phyloP scores from a whole-genome alignment of 23 tunicate genomes.

The Styela clava region DNA sequence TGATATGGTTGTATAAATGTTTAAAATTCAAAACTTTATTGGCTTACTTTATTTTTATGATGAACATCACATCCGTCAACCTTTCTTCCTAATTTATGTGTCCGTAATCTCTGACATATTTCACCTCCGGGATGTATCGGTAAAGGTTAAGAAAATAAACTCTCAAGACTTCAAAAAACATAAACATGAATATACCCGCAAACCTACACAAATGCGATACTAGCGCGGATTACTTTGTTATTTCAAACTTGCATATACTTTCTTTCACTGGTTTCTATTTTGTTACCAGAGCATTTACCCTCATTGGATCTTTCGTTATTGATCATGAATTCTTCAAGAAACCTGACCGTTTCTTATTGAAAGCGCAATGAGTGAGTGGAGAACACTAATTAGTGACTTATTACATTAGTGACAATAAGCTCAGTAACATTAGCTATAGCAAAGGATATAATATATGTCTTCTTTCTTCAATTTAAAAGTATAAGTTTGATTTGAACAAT shows the following conservation, averaged over 20 bases:
- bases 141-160: background rate
- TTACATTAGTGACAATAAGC: too few relatives aligned
- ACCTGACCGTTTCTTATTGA: too few relatives aligned
- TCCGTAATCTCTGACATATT: constrained; percentile 21
- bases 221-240: background rate
- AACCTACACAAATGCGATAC: background rate
- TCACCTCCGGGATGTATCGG: constrained; percentile 22
- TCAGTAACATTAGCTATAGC: too few relatives aligned
- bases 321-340: too few relatives aligned
- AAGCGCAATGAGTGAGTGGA: too few relatives aligned
- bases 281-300: too few relatives aligned
- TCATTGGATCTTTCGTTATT: too few relatives aligned
- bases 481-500: constrained; percentile 27
- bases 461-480: constrained; percentile 2
- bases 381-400: too few relatives aligned
- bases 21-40: background rate
- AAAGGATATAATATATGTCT: constrained; percentile 50
- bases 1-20: too few relatives aligned
- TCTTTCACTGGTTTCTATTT: too few relatives aligned
- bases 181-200: too few relatives aligned
- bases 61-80: constrained; percentile 30
- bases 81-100: constrained; percentile 32
- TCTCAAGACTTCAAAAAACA: background rate
- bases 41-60: constrained; percentile 20
- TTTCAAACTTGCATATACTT: too few relatives aligned